These are phyloP conservation scores for Chrysolina haemoptera DNA, from an alignment of 2,888 invertebrate species.

Conservation along the genomic window DNA sequence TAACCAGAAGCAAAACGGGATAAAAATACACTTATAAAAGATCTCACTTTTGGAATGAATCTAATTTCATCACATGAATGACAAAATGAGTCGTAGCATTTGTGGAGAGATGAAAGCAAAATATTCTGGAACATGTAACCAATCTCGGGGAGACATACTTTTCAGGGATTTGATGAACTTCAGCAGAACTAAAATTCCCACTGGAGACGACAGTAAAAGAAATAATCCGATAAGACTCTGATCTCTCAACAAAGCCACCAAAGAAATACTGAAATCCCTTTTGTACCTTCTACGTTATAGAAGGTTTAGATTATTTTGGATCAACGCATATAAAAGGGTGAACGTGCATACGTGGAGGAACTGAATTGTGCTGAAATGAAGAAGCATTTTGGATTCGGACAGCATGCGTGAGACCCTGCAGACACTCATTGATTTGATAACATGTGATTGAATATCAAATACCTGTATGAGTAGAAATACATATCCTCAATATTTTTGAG, in stretches of 20 bases:
- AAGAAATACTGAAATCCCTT: constrained; percentile 56
- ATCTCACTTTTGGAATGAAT: background rate
- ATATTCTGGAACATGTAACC: constrained; percentile 18
- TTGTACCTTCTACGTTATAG: constrained; percentile 51
- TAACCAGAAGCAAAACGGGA: no score
- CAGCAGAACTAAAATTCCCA: constrained; percentile 46
- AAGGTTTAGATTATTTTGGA: constrained; percentile 51
- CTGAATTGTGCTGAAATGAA: constrained; percentile 37
- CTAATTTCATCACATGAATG: background rate
- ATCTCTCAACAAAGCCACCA: constrained; percentile 55
- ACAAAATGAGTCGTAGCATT: background rate
- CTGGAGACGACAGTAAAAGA: constrained; percentile 47
- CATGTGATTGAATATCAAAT: no score
- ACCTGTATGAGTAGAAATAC: no score
- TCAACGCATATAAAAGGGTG: constrained; percentile 45
- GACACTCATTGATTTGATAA: no score
- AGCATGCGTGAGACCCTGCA: background rate
- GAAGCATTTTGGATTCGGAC: background rate
- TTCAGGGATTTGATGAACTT: constrained; percentile 48
- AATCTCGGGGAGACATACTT: constrained; percentile 39
- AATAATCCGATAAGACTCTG: constrained; percentile 54
- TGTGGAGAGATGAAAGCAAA: constrained; percentile 14
- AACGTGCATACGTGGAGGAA: constrained; percentile 35
- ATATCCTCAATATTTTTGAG: no score
- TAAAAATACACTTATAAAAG: no score